These are phyloP conservation scores for Drosophila hawaiiensis DNA, from an alignment of 2,888 invertebrate genomes.

Conservation along the genomic window DNA sequence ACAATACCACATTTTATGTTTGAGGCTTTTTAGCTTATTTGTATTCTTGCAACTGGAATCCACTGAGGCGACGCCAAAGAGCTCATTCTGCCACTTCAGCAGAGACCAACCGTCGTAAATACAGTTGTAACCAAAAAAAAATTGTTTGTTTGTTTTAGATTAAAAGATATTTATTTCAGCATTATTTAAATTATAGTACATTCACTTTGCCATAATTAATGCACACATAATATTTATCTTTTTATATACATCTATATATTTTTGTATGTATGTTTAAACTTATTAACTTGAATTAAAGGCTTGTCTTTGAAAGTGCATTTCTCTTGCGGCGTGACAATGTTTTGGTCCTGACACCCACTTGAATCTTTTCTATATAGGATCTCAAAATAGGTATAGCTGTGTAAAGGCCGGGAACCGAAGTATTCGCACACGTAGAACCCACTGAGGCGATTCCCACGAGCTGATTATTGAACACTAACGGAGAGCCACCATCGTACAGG, in stretches of 20 bases:
- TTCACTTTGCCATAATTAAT: neutral
- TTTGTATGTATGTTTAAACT: neutral
- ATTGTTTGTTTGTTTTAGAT: neutral
- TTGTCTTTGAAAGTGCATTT: neutral
- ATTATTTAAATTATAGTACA: neutral
- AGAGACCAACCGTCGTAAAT: neutral
- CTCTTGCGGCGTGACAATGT: neutral
- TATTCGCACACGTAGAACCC: slow-evolving; percentile 38
- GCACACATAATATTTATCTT: neutral
- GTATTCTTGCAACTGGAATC: too few species aligned
- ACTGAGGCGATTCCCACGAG: slow-evolving; percentile 45
- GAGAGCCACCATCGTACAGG: slow-evolving; percentile 40
- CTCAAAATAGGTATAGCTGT: slow-evolving; percentile 32
- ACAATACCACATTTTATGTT: neutral
- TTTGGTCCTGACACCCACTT: neutral
- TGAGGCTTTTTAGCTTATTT: neutral
- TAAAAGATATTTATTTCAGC: neutral
- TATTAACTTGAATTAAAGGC: neutral
- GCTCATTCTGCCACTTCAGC: neutral
- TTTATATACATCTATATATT: neutral
- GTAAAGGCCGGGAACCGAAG: slow-evolving; percentile 34
- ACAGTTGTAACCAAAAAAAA: neutral
- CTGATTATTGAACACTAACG: slow-evolving; percentile 21
- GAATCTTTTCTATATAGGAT: slow-evolving; percentile 7
- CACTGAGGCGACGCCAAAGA: neutral